Evolutionary conservation across 2,888 invertebrate genomes (phyloP), one percentile per base, ranked within the genome.

Genomic region (Malthinus flaveolus): DNA sequence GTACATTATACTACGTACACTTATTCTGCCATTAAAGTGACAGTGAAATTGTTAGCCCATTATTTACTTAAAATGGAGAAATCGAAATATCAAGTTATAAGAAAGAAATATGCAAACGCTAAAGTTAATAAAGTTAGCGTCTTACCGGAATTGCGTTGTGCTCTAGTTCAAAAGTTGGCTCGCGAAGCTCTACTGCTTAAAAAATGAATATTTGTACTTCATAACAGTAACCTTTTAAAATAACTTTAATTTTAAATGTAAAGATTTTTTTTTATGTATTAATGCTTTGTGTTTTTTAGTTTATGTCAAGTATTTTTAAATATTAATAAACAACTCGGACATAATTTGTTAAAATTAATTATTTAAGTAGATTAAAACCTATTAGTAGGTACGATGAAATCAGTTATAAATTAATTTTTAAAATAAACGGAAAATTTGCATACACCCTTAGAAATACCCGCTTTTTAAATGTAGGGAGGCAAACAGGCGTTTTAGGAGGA

Each of bases 1-100:
- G 79, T 80, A 6, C 86, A 87, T 76, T 93, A 95, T 76, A 90
- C 94, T 7, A 85, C 84, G 1, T 95, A 95, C 71, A 78, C 81
- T 0, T 82, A 89, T 11, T 77, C 84, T 1, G 85, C 91, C 50
- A 81, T 97, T 44, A 77, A 85, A 39, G 87, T 89, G 0, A 83
- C 89, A 13, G 84, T 91, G 11, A 79, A 82, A 44, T 83, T 87
- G 64, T 80, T 95, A 60, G 92, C 93, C 0, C 79, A 80, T 52
- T 78, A 91, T 52, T 84, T 94, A 5, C 72, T 83, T 0, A 86
- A 86, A 72, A 85, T 87, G n/a, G 86, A 88, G 9, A 84, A 82
- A 13, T 85, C 86, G 10, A 92, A 90, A 75, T 84, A 85, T 66
- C 87, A 89, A 71, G 84, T 88, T 0, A 85, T 90, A 5, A 83